Evolutionary conservation across 2,888 invertebrate genomes (phyloP).

Genomic region (Micropterix aruncella): DNA sequence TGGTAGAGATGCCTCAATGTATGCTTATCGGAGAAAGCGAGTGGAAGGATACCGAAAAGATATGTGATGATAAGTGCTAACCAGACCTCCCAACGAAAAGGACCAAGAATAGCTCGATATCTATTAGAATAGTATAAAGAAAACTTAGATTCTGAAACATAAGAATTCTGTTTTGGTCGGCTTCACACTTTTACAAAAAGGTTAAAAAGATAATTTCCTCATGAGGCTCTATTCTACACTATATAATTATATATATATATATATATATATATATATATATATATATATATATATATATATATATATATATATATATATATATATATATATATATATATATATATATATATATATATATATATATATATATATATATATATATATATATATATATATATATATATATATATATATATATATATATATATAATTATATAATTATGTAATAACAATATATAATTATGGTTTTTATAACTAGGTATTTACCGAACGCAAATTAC

Average conservation of each 20-base stretch:
- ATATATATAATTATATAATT: too few relatives aligned
- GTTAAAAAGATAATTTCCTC: too few relatives aligned
- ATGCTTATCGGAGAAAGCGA: conserved; percentile 59
- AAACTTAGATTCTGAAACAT: background rate
- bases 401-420: too few relatives aligned
- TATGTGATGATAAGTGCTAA: conserved; percentile 55
- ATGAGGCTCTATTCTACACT: too few relatives aligned
- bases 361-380: too few relatives aligned
- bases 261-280: background rate
- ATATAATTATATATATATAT: background rate
- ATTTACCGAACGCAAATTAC: too few relatives aligned
- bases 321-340: background rate
- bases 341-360: background rate
- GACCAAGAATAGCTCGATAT: conserved; percentile 71
- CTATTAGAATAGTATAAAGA: conserved; percentile 22
- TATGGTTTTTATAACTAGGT: too few relatives aligned
- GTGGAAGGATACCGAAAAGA: conserved; percentile 57
- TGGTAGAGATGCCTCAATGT: conserved; percentile 49
- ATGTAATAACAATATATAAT: too few relatives aligned
- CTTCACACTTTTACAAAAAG: too few relatives aligned
- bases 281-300: background rate
- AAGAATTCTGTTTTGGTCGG: too few relatives aligned
- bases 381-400: background rate
- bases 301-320: background rate
- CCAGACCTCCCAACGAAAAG: conserved; percentile 75